Conservation (phyloP, 1,140 invertebrate genomes). For the Psilanteris sp. region DNA sequence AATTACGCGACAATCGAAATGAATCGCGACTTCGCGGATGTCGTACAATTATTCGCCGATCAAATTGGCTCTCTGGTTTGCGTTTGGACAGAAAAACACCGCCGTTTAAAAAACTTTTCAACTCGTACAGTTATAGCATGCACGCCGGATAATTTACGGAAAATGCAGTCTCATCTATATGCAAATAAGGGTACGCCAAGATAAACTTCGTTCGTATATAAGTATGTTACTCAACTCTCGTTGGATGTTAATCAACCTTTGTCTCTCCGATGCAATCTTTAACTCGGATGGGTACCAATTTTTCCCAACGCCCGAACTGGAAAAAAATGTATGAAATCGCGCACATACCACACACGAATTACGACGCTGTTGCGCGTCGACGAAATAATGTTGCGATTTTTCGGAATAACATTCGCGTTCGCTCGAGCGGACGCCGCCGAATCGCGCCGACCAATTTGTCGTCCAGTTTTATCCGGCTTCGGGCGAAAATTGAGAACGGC, state of each 20-base stretch:
- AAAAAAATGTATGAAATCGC: slow-evolving; percentile 15
- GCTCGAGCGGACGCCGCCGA: too few relatives aligned
- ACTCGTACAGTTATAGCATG: slow-evolving; percentile 48
- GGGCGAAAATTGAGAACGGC: too few relatives aligned
- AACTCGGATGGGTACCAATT: slow-evolving; percentile 39
- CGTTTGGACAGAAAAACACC: slow-evolving; percentile 33
- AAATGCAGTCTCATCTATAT: slow-evolving; percentile 63
- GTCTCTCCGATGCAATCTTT: slow-evolving; percentile 48
- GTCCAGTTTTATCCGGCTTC: too few relatives aligned
- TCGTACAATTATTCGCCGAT: slow-evolving; percentile 28
- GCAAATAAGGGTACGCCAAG: slow-evolving; percentile 57
- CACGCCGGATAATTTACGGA: slow-evolving; percentile 61
- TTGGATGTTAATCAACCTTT: slow-evolving; percentile 45
- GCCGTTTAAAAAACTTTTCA: slow-evolving; percentile 53
- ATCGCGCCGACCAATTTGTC: too few relatives aligned
- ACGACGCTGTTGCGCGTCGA: too few relatives aligned
- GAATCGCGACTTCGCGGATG: slow-evolving; percentile 15
- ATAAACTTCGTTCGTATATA: slow-evolving; percentile 59
- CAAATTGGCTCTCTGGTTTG: slow-evolving; percentile 38
- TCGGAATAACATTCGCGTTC: too few relatives aligned
- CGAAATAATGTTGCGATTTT: too few relatives aligned
- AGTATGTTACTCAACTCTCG: slow-evolving; percentile 48
- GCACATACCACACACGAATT: too few relatives aligned
- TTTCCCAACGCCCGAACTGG: slow-evolving; percentile 22
- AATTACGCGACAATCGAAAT: too few relatives aligned